These are phyloP conservation scores for Leucophenga maculata DNA, from an alignment of 2,888 invertebrate genomes.

Conservation along the genomic window DNA sequence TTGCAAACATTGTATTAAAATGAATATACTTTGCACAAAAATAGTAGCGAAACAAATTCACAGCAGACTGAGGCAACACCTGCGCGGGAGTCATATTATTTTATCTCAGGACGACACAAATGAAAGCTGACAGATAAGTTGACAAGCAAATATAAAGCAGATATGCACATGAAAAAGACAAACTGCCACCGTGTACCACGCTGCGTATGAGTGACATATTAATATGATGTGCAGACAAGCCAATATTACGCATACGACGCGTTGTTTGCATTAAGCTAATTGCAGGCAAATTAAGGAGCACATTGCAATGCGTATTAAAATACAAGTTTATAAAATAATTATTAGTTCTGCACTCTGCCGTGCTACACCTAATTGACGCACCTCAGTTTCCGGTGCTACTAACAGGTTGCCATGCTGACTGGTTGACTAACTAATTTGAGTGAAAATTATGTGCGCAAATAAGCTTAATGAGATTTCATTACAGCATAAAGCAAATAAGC, in stretches of 20 bases:
- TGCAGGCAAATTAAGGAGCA: slow-evolving; percentile 19
- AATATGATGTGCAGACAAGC: slow-evolving; percentile 30
- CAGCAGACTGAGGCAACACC: too few species aligned
- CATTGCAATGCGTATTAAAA: not conserved
- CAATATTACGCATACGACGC: slow-evolving; percentile 50
- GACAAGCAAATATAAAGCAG: slow-evolving; percentile 28
- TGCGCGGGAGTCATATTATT: not conserved
- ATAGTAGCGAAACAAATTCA: too few species aligned
- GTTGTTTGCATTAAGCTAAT: slow-evolving; percentile 53
- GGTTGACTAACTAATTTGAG: not conserved
- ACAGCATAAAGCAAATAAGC: too few species aligned
- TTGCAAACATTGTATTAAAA: too few species aligned
- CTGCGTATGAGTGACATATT: slow-evolving; percentile 1
- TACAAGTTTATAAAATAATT: not conserved
- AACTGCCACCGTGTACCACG: not conserved
- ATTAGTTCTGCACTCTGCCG: not conserved
- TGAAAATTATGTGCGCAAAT: slow-evolving; percentile 16
- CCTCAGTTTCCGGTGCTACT: not conserved
- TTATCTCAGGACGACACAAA: not conserved
- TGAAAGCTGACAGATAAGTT: not conserved
- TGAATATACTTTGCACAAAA: too few species aligned
- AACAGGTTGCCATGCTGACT: too few species aligned
- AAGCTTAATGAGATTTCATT: slow-evolving; percentile 17
- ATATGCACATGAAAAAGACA: too few species aligned
- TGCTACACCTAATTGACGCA: not conserved